A percentile compares a stretch with the other conserved stretches of the same genome.
phyloP scores from a whole-genome alignment of 2,888 invertebrate genomes.

The Hydroisotoma schaefferi region DNA sequence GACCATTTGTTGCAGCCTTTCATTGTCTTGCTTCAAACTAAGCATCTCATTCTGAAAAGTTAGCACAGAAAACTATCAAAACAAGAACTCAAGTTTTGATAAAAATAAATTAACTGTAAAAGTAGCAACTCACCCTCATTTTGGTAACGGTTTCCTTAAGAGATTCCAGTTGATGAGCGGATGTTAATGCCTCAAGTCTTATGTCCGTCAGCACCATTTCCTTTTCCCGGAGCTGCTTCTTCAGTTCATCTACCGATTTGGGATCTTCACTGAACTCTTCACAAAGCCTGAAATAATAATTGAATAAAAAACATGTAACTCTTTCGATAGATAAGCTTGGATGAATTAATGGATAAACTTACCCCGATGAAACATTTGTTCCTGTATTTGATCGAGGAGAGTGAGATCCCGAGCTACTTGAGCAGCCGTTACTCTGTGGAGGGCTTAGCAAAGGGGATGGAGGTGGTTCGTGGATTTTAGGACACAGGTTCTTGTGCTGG shows the following conservation, averaged over 20 bases:
- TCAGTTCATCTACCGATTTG: constrained; percentile 70
- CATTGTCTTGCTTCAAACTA: constrained; percentile 93
- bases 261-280: constrained; percentile 44
- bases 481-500: constrained; percentile 15
- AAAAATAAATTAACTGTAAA: background rate
- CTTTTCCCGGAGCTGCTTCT: constrained; percentile 90
- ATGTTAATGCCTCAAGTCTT: constrained; percentile 89
- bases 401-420: constrained; percentile 47
- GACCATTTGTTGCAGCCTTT: constrained; percentile 84
- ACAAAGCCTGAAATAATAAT: constrained; percentile 19
- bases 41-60: constrained; percentile 84
- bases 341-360: background rate
- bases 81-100: background rate
- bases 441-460: constrained; percentile 57
- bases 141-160: constrained; percentile 94
- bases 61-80: constrained; percentile 21
- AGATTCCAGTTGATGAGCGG: constrained; percentile 94
- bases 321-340: background rate
- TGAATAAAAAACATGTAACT: background rate
- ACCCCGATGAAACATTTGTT: constrained; percentile 56
- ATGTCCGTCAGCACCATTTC: constrained; percentile 95
- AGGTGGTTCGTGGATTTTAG: constrained; percentile 54
- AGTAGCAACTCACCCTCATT: constrained; percentile 71
- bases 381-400: constrained; percentile 50
- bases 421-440: constrained; percentile 49